phyloP scores from a whole-genome alignment of 2,113 vertebrate genomes.

The Daboia siamensis region DNA sequence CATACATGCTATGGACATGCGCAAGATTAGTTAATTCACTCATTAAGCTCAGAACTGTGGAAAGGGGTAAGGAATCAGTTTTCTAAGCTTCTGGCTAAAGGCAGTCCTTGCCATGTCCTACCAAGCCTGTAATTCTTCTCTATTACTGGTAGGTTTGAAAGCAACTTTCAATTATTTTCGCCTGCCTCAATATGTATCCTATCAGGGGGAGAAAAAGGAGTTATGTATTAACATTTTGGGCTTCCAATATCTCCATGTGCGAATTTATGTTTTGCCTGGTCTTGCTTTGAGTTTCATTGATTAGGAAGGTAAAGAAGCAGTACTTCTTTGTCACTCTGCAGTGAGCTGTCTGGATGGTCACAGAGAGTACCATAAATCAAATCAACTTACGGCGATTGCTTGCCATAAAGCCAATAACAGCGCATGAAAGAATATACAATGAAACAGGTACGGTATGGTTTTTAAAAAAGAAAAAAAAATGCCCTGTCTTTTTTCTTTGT shows the following conservation, averaged over 20 bases:
- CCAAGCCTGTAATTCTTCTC: not conserved
- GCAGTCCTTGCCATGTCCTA: not conserved
- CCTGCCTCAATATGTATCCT: not conserved
- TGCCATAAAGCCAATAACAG: constrained; percentile 59
- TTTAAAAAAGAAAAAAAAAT: not conserved
- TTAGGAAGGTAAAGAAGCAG: constrained; percentile 57
- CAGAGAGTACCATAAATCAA: constrained; percentile 66
- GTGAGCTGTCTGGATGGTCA: constrained; percentile 61
- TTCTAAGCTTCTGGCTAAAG: not conserved
- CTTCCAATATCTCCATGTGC: constrained; percentile 1
- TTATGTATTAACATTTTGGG: constrained; percentile 4
- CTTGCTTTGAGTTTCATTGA: constrained; percentile 63
- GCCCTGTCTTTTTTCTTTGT: not conserved
- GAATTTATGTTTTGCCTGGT: constrained; percentile 57
- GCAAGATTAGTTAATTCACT: not conserved
- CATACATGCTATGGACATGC: not conserved
- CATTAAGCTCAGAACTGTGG: not conserved
- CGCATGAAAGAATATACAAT: constrained; percentile 45
- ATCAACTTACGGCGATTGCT: constrained; percentile 40
- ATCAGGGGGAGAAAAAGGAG: not conserved
- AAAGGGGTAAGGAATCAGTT: not conserved
- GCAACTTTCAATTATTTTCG: not conserved
- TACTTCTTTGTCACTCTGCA: constrained; percentile 68
- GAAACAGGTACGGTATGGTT: constrained; percentile 38
- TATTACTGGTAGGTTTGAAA: not conserved